These are phyloP conservation scores for Phalloptychus januarius DNA, from an alignment of 2,797 vertebrate species.

Conservation along the genomic window DNA sequence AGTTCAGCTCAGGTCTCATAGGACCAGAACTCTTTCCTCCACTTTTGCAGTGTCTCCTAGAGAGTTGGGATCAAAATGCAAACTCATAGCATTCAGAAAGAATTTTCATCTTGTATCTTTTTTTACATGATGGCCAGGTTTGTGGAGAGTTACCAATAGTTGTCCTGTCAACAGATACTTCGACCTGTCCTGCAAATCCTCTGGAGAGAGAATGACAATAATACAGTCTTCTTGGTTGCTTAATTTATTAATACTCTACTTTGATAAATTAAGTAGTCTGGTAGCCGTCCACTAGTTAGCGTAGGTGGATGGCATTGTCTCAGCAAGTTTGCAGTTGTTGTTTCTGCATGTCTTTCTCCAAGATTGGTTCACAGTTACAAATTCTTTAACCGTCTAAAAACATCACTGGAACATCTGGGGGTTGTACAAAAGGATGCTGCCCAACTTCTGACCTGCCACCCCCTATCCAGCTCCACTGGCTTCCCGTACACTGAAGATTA, in stretches of 20 bases:
- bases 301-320: neutral
- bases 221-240: neutral
- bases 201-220: neutral
- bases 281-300: too few relatives aligned
- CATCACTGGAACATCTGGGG: too few relatives aligned
- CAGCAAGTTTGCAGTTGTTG: neutral
- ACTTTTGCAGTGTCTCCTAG: neutral
- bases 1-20: too few relatives aligned
- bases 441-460: neutral
- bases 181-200: neutral
- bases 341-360: too few relatives aligned
- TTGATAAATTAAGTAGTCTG: too few relatives aligned
- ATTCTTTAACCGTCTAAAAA: too few relatives aligned
- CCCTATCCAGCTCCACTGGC: neutral
- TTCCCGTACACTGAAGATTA: neutral
- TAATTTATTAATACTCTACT: neutral
- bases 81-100: neutral
- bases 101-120: neutral
- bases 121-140: neutral
- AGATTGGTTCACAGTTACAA: too few relatives aligned
- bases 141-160: neutral
- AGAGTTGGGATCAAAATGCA: neutral
- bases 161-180: neutral
- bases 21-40: neutral
- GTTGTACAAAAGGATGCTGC: neutral